These are phyloP conservation scores for Sylvilagus floridanus DNA, from an alignment of 2,797 vertebrate species.

Conservation along the genomic window DNA sequence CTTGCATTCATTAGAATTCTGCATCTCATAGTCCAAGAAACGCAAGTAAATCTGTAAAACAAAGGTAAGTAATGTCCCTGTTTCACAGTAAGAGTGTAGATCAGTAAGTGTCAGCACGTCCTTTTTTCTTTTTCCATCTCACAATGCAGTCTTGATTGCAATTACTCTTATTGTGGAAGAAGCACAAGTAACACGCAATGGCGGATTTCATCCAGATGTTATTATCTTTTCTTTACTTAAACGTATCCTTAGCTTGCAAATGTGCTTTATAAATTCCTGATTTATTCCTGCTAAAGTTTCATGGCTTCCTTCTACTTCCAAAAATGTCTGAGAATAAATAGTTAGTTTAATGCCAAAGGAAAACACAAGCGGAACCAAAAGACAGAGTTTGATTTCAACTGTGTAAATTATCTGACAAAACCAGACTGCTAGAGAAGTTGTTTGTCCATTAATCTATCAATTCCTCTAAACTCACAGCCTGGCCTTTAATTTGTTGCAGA, in stretches of 20 bases:
- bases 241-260: neutral
- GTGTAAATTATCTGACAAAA: neutral
- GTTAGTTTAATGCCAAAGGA: neutral
- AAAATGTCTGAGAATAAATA: neutral
- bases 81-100: neutral
- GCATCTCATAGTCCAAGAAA: conserved; percentile 99
- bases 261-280: neutral
- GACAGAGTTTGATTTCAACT: neutral
- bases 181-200: neutral
- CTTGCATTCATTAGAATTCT: conserved; percentile 99
- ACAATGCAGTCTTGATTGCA: conserved; percentile 28
- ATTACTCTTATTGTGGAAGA: neutral
- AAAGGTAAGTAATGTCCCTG: conserved; percentile 13
- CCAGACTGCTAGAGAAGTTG: no score
- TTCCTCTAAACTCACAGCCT: neutral
- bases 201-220: neutral
- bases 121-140: neutral
- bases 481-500: neutral
- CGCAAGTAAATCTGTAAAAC: conserved; percentile 95
- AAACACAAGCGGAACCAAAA: conserved; percentile 12
- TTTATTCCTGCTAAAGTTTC: neutral
- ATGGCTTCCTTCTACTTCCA: neutral
- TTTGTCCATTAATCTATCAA: neutral
- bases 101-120: neutral
- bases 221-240: neutral